Evolutionary conservation across 2,113 vertebrate genomes (phyloP).

Genomic region (Eurystomus gularis): DNA sequence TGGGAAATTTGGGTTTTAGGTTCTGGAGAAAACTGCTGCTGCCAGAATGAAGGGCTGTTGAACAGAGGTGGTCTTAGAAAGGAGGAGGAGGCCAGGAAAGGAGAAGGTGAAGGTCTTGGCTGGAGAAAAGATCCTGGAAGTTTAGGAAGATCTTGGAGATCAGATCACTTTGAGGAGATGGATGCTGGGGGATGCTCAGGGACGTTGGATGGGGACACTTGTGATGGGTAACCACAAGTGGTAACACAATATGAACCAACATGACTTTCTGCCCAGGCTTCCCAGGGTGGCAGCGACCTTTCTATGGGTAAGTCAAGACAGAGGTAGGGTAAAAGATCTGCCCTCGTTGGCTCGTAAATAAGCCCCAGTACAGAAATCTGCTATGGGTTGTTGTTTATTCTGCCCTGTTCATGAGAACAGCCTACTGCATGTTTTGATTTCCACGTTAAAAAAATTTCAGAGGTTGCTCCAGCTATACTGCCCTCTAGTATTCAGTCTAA

Average conservation of each 20-base stretch:
- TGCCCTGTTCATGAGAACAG: not conserved
- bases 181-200: not conserved
- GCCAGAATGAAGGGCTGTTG: not conserved
- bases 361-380: rapidly evolving
- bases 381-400: not conserved
- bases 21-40: not conserved
- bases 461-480: not conserved
- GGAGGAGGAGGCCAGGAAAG: not conserved
- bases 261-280: not conserved
- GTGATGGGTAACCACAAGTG: not conserved
- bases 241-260: not conserved
- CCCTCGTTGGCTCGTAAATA: not conserved
- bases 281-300: not conserved
- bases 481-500: slow-evolving; percentile 1
- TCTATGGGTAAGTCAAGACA: not conserved
- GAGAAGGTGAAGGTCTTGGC: not conserved
- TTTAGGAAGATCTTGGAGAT: not conserved
- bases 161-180: not conserved
- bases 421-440: not conserved
- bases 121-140: not conserved
- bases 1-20: not conserved
- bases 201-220: not conserved
- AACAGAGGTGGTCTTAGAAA: not conserved
- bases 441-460: not conserved
- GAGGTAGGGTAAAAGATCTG: not conserved